Evolutionary conservation across 2,113 vertebrate genomes (phyloP), one percentile per base, ranked within the genome.

Genomic region (Colossoma macropomum): DNA sequence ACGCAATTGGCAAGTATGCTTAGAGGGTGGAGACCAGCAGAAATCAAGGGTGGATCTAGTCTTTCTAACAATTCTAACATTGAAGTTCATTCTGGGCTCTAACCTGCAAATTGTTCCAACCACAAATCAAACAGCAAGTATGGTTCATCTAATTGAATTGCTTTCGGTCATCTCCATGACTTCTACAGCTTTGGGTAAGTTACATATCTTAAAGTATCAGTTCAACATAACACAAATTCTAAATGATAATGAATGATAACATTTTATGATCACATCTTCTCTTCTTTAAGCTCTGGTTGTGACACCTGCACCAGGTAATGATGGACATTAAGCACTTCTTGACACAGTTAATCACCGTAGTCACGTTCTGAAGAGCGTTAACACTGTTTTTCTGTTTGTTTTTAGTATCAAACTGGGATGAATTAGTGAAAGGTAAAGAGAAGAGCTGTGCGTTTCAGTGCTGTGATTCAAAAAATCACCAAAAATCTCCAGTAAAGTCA

Each of bases 141-240:
- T 38, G 30, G 54, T 25, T 25, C 32, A 4, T 60, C 75, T 25
- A 2, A 25, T 27, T 23, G n/a, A 60, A 62, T 9, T 62, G 56
- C 75, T 62, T 38, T 45, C 62, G 25, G 28, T 9, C 1, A 3
- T 62, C 56, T 62, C 5, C 34, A 4, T 76, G 56, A 50, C 34
- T 62, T 63, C 34, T 45, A 3, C 21, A 27, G 16, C 34, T 4
- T 45, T 77, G 45, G 75, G 75, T 77, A 77, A 77, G 75, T 77
- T 23, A 13, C 38, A 27, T 59, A 41, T 60, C 32, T n/a, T 15
- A 5, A 41, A 38, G 23, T 62, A 25, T 27, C 23, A 62, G 23
- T 38, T 66, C 15, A 17, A 21, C 8, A 66, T 19, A 38, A 69
- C 19, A 11, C 17, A 66, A 17, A 30, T 66, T 30, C 15, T 30